phyloP scores from a whole-genome alignment of 2,888 invertebrate species.

The Scotopteryx bipunctaria region DNA sequence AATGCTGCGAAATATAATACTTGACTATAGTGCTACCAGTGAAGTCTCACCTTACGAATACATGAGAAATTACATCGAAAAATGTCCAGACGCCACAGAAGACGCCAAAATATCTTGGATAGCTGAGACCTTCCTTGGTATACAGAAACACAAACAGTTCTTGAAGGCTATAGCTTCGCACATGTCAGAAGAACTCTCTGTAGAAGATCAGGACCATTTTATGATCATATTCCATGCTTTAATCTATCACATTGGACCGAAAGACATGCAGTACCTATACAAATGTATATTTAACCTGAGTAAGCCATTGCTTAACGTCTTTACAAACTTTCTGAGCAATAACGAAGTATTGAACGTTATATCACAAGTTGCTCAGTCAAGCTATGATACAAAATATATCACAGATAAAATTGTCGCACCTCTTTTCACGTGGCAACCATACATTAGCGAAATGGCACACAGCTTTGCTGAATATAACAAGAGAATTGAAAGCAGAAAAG shows the following conservation, averaged over 20 bases:
- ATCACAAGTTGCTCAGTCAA: conserved; percentile 69
- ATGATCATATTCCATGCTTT: conserved; percentile 64
- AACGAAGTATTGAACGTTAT: conserved; percentile 72
- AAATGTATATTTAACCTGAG: conserved; percentile 74
- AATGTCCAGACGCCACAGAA: conserved; percentile 60
- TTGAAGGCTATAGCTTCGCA: conserved; percentile 54
- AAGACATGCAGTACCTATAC: conserved; percentile 59
- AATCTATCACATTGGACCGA: conserved; percentile 60
- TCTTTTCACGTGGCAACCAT: conserved; percentile 74
- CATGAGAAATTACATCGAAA: conserved; percentile 66
- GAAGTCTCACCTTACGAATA: conserved; percentile 68
- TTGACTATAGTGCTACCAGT: conserved; percentile 52
- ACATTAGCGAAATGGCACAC: conserved; percentile 69
- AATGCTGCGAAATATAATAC: conserved; percentile 62
- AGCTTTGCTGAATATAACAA: conserved; percentile 61
- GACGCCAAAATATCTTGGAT: conserved; percentile 70
- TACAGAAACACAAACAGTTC: conserved; percentile 63
- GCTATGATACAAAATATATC: conserved; percentile 78
- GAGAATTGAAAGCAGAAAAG: conserved; percentile 57
- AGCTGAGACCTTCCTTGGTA: conserved; percentile 64
- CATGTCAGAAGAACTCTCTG: conserved; percentile 56
- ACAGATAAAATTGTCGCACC: conserved; percentile 77
- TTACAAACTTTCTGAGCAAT: conserved; percentile 70
- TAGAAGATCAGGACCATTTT: conserved; percentile 65
- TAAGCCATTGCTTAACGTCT: conserved; percentile 57